Evolutionary conservation across 2,888 invertebrate genomes (phyloP).

Genomic region (Thymelicus sylvestris): DNA sequence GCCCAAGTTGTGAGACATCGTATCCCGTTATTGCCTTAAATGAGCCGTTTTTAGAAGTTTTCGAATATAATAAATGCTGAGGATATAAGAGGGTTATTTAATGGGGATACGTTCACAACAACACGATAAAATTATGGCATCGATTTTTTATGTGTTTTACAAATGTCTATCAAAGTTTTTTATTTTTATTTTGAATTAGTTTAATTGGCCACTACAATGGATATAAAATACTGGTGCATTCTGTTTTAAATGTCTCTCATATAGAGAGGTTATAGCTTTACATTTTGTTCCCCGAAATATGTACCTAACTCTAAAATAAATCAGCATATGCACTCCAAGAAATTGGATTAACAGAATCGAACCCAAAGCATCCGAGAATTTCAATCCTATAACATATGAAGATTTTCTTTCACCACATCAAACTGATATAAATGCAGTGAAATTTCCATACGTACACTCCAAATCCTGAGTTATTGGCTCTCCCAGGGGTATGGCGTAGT

Average conservation of each 20-base stretch:
- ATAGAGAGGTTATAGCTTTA: too few relatives aligned
- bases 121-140: neutral
- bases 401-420: neutral
- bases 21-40: slow-evolving; percentile 23
- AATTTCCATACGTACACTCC: slow-evolving; percentile 73
- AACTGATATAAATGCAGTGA: slow-evolving; percentile 51
- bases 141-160: too few relatives aligned
- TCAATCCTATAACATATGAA: neutral
- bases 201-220: too few relatives aligned
- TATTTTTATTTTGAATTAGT: too few relatives aligned
- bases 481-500: slow-evolving; percentile 76
- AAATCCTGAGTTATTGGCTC: slow-evolving; percentile 78
- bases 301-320: too few relatives aligned
- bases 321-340: too few relatives aligned
- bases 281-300: too few relatives aligned
- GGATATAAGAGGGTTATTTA: slow-evolving; percentile 7
- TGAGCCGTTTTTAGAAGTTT: slow-evolving; percentile 23
- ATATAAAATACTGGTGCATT: too few relatives aligned
- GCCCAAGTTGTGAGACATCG: slow-evolving; percentile 19
- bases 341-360: too few relatives aligned
- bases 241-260: too few relatives aligned
- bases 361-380: neutral
- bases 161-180: too few relatives aligned
- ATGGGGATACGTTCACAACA: neutral
- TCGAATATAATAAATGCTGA: slow-evolving; percentile 3